Percentiles rank a stretch among this genome's conserved stretches.
These are phyloP conservation scores for Musca domestica DNA, from an alignment of 1,140 invertebrate genomes.

Conservation along the genomic window DNA sequence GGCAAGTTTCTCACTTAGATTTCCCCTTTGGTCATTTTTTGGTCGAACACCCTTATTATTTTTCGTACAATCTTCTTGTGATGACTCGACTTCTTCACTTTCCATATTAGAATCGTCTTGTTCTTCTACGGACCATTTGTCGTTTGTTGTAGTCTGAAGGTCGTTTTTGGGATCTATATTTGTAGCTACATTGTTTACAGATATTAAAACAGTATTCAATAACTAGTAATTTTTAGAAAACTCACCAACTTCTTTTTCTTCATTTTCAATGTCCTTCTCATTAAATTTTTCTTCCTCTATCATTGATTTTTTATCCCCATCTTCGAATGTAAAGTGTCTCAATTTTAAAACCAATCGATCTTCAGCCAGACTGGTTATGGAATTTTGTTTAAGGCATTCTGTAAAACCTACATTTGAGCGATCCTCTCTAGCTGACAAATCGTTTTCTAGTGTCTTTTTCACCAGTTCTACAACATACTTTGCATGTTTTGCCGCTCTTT, in stretches of 20 bases:
- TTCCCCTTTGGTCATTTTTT: too few species aligned
- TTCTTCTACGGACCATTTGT: neutral
- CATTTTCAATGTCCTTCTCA: neutral
- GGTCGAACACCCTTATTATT: too few species aligned
- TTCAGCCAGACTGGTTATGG: constrained; percentile 25
- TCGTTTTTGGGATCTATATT: too few species aligned
- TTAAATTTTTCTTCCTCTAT: neutral
- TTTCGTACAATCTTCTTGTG: neutral
- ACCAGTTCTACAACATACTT: constrained; percentile 71
- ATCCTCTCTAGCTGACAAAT: constrained; percentile 59
- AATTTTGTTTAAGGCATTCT: constrained; percentile 27
- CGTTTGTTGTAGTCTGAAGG: too few species aligned
- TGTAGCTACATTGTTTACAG: too few species aligned
- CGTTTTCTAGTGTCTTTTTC: constrained; percentile 68
- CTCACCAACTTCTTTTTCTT: neutral
- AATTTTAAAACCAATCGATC: constrained; percentile 24
- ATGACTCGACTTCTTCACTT: neutral
- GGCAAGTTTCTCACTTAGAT: neutral
- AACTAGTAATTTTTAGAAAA: neutral
- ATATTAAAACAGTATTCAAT: too few species aligned
- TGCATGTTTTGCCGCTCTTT: constrained; percentile 71
- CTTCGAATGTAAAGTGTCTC: constrained; percentile 29
- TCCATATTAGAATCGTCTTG: neutral
- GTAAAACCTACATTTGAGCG: constrained; percentile 54
- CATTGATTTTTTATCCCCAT: neutral